Base-by-base conservation (phyloP, 2,113 vertebrate species). In the Lophius piscatorius region DNA sequence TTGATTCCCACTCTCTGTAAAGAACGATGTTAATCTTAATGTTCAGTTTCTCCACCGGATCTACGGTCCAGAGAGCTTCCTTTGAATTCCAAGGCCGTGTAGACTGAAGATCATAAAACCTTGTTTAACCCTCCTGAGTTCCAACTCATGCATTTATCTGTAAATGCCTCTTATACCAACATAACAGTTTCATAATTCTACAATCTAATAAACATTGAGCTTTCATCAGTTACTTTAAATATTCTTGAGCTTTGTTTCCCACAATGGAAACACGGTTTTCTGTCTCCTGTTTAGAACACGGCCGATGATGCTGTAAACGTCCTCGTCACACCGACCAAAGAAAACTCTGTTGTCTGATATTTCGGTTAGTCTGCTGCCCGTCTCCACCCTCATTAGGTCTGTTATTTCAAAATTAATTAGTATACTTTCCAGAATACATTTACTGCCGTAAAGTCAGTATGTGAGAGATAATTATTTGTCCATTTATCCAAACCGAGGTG, bases 211-310 rank as follows among this genome's bases (percentile, higher is more conserved):
- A 77, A 56, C 63, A 29, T 26, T 0, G 41, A 79, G 26, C 38
- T 67, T 79, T 91, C 87, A 81, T 91, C 83, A 91, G 60, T 62
- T 46, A 66, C 56, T 93, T 93, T 93, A 93, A 92, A 90, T 85
- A 89, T 78, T 76, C 47, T 90, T 68, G 33, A 80, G 88, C 90
- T 86, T 90, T 92, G 14, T 92, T 93, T 93, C 93, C 87, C 88
- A 88, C 39, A 70, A 40, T 54, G 22, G 76, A 86, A 87, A 80
- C 82, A 76, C 70, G 71, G 55, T 91, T 90, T 90, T 90, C 91
- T 87, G 90, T 31, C 29, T 31, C 78, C 86, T 82, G 47, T 55
- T 42, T 59, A 39, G 26, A 51, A 68, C 51, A 69, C 36, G 71
- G 11, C 29, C 6, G 1, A 51, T 29, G 74, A 54, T 9, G 38